These are phyloP conservation scores for Pelmatolapia mariae DNA, from an alignment of 2,113 vertebrate species.

Conservation along the genomic window DNA sequence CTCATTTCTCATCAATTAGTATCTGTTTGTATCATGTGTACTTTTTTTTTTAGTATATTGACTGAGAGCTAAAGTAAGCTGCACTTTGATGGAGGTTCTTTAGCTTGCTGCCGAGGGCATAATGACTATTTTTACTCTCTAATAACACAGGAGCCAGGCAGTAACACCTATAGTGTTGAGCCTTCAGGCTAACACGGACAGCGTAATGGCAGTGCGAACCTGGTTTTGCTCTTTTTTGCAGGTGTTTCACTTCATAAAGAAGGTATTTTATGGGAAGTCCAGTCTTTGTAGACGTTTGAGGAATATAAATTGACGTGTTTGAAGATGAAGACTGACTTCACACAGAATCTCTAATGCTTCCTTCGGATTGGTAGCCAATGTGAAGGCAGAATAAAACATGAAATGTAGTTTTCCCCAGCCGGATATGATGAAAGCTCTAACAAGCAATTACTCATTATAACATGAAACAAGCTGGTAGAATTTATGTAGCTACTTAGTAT, in stretches of 20 bases:
- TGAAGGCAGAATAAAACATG: constrained; percentile 3
- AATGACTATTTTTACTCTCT: constrained; percentile 13
- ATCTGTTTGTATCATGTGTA: background rate
- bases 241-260: background rate
- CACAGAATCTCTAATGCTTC: constrained; percentile 24
- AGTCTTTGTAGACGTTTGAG: background rate
- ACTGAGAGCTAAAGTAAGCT: background rate
- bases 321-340: constrained; percentile 15
- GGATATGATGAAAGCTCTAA: background rate
- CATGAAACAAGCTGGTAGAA: background rate
- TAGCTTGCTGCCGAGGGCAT: background rate
- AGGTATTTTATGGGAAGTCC: background rate
- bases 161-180: background rate
- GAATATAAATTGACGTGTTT: background rate
- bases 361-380: background rate
- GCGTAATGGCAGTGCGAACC: background rate
- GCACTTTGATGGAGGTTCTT: background rate
- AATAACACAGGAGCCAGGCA: background rate
- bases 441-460: background rate
- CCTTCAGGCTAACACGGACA: background rate
- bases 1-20: background rate
- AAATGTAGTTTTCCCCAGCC: constrained; percentile 4
- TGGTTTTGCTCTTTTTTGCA: background rate
- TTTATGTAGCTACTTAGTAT: background rate
- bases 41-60: background rate